These are phyloP conservation scores for Holothuria leucospilota DNA, from an alignment of 53 echinoderm and acorn worm species.

Conservation along the genomic window DNA sequence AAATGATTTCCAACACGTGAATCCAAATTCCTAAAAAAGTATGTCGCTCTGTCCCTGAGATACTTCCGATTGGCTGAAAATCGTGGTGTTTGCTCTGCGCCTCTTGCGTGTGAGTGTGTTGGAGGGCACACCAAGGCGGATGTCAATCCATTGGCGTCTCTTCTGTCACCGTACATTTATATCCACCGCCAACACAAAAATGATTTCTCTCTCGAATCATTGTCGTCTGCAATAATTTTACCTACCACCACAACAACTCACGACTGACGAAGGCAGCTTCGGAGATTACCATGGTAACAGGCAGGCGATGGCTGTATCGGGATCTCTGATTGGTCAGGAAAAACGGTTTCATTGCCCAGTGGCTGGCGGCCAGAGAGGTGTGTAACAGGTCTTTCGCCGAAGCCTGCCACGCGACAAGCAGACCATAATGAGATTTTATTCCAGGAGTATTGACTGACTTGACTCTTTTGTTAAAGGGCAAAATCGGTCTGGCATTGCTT, in stretches of 20 bases:
- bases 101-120: too few relatives aligned
- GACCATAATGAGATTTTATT: conserved; percentile 28
- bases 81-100: too few relatives aligned
- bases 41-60: too few relatives aligned
- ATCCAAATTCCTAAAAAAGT: too few relatives aligned
- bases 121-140: too few relatives aligned
- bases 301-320: conserved; percentile 26
- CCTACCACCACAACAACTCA: conserved; percentile 1
- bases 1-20: too few relatives aligned
- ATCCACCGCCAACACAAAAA: conserved; percentile 19
- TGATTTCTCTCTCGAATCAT: conserved; percentile 28
- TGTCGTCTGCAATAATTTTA: conserved; percentile 33
- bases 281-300: conserved; percentile 12
- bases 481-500: conserved; percentile 29
- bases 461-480: conserved; percentile 42
- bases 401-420: conserved; percentile 41
- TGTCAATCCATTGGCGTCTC: too few relatives aligned
- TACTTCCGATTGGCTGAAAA: too few relatives aligned
- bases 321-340: conserved; percentile 32
- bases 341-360: conserved; percentile 30
- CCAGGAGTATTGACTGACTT: conserved; percentile 11
- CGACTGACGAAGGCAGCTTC: background rate
- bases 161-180: conserved; percentile 12
- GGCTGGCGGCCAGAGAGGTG: conserved; percentile 30
- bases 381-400: conserved; percentile 43